These are phyloP conservation scores for Melieria picta DNA, from an alignment of 2,888 invertebrate genomes.

Conservation along the genomic window DNA sequence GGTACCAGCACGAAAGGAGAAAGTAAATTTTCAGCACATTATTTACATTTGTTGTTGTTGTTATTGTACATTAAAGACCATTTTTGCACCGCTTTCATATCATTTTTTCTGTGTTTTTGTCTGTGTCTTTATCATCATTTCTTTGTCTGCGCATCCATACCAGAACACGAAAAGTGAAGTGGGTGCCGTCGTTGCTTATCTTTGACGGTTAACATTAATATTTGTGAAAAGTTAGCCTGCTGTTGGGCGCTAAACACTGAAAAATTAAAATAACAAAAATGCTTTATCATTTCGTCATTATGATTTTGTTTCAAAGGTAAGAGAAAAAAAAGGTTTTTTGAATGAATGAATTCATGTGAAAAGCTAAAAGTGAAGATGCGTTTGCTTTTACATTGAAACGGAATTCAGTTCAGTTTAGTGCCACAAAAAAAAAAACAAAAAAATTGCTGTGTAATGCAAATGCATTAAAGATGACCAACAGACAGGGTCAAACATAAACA, in stretches of 20 bases:
- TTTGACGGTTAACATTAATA: slow-evolving; percentile 24
- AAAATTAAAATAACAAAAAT: too few species aligned
- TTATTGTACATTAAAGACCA: not conserved
- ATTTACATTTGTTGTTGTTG: too few species aligned
- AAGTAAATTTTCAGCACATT: slow-evolving; percentile 33
- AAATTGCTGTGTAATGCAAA: too few species aligned
- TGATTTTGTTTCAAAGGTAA: too few species aligned
- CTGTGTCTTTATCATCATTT: too few species aligned
- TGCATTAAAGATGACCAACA: slow-evolving; percentile 4
- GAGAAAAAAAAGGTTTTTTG: too few species aligned
- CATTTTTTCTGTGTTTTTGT: not conserved
- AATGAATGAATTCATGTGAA: too few species aligned
- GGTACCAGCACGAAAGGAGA: not conserved
- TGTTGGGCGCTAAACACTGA: not conserved
- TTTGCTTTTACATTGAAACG: too few species aligned
- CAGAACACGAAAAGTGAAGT: not conserved
- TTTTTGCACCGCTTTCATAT: not conserved
- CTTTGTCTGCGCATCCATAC: not conserved
- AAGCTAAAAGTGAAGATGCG: too few species aligned
- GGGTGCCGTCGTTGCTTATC: slow-evolving; percentile 7
- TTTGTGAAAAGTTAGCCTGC: slow-evolving; percentile 16
- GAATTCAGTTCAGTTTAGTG: too few species aligned
- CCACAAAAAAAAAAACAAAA: too few species aligned
- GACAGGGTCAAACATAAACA: slow-evolving; percentile 1
- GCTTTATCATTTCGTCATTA: too few species aligned